Percentiles rank a stretch among this genome's conserved stretches.
phyloP scores from a whole-genome alignment of 2,888 invertebrate genomes.

The Acleris emargana region DNA sequence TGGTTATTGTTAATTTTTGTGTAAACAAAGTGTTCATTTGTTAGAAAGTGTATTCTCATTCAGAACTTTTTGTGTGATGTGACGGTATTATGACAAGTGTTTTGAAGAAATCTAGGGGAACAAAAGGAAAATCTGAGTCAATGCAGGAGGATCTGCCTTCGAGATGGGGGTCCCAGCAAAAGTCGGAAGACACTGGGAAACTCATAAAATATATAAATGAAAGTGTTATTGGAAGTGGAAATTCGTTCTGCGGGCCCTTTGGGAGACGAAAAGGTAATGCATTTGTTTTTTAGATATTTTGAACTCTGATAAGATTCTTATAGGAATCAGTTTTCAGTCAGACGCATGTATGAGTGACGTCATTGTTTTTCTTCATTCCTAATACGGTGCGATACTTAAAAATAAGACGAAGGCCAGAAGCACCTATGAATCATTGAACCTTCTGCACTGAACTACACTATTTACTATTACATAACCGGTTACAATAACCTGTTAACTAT shows the following conservation, averaged over 20 bases:
- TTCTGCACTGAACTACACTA: constrained; percentile 13
- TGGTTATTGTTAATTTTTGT: constrained; percentile 38
- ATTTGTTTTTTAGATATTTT: constrained; percentile 1
- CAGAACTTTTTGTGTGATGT: constrained; percentile 63
- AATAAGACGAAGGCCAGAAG: constrained; percentile 18
- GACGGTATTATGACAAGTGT: constrained; percentile 78
- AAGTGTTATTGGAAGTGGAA: constrained; percentile 91
- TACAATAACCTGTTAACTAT: constrained; percentile 15
- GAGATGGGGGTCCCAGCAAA: constrained; percentile 73
- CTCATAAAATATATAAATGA: constrained; percentile 91
- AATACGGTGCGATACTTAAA: not conserved
- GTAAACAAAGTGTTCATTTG: constrained; percentile 42
- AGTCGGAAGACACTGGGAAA: constrained; percentile 87
- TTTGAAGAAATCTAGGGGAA: constrained; percentile 76
- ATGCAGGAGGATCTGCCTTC: constrained; percentile 79
- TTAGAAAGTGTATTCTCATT: constrained; percentile 27
- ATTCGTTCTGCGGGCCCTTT: constrained; percentile 92
- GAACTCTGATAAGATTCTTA: not conserved
- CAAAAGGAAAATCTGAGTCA: constrained; percentile 80
- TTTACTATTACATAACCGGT: constrained; percentile 34
- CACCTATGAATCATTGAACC: constrained; percentile 32
- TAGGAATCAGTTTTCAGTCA: not conserved
- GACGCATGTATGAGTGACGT: too few relatives aligned
- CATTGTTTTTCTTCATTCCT: not conserved
- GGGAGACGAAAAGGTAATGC: constrained; percentile 90